These are phyloP conservation scores for Acipenser ruthenus DNA, from an alignment of 2,797 vertebrate genomes.

Conservation along the genomic window DNA sequence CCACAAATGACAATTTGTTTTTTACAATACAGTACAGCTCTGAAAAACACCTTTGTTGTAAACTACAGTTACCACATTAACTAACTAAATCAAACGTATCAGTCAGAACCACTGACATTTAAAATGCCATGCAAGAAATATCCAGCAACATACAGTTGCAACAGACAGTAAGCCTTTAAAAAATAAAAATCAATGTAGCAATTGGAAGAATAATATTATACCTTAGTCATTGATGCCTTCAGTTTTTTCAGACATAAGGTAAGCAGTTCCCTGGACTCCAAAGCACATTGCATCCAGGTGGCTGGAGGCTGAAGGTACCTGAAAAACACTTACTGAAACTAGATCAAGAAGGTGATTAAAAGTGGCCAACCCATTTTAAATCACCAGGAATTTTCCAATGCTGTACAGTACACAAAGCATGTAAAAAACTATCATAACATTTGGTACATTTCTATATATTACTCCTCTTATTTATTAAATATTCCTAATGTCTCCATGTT, in stretches of 20 bases:
- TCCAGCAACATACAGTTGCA: no score
- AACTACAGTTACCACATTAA: no score
- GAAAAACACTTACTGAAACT: not conserved
- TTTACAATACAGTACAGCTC: no score
- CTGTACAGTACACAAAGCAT: not conserved
- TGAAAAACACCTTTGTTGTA: no score
- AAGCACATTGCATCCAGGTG: slow-evolving; percentile 82
- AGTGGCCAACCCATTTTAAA: not conserved
- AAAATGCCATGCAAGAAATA: not conserved
- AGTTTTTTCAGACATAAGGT: slow-evolving; percentile 91
- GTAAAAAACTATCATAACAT: not conserved
- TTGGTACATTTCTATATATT: not conserved
- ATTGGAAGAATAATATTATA: slow-evolving; percentile 28
- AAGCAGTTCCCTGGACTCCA: slow-evolving; percentile 91
- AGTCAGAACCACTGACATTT: not conserved
- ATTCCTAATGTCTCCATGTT: no score
- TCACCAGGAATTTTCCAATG: not conserved
- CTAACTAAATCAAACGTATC: no score
- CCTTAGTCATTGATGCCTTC: slow-evolving; percentile 83
- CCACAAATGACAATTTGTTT: no score
- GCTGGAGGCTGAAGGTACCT: slow-evolving; percentile 91
- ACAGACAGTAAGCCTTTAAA: no score
- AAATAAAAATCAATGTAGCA: no score
- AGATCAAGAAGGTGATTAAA: not conserved
- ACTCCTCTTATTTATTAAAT: no score